Evolutionary conservation across 53 echinoderm and acorn worm genomes (phyloP).

Genomic region (Zoroaster sp.): DNA sequence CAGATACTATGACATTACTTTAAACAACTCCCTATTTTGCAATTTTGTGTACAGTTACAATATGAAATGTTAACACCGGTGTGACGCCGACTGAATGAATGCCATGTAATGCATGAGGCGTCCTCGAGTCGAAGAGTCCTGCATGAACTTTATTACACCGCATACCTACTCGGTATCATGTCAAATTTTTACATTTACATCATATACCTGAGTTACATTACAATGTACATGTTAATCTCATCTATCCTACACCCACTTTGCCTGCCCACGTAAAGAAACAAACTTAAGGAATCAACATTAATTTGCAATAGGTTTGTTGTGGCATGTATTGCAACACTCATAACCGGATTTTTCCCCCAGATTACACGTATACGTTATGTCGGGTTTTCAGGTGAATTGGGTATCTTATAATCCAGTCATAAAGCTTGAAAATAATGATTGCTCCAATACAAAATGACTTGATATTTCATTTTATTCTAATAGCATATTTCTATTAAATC

Average conservation of each 20-base stretch:
- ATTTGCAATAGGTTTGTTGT: background rate
- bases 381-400: too few relatives aligned
- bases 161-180: too few relatives aligned
- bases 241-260: background rate
- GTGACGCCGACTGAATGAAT: background rate
- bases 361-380: background rate
- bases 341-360: background rate
- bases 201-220: too few relatives aligned
- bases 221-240: background rate
- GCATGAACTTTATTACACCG: background rate
- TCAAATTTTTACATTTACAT: too few relatives aligned
- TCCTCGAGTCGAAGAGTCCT: background rate
- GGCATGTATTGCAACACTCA: background rate
- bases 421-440: too few relatives aligned
- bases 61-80: background rate
- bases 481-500: too few relatives aligned
- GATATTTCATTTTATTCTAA: too few relatives aligned
- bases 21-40: background rate
- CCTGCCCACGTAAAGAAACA: background rate
- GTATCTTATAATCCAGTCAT: too few relatives aligned
- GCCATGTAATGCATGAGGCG: background rate
- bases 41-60: slow-evolving; percentile 5
- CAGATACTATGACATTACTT: slow-evolving; percentile 30
- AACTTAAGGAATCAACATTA: background rate
- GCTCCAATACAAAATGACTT: too few relatives aligned